Base-by-base conservation (phyloP, 2,797 vertebrate species). In the Paramormyrops hopkinsi region DNA sequence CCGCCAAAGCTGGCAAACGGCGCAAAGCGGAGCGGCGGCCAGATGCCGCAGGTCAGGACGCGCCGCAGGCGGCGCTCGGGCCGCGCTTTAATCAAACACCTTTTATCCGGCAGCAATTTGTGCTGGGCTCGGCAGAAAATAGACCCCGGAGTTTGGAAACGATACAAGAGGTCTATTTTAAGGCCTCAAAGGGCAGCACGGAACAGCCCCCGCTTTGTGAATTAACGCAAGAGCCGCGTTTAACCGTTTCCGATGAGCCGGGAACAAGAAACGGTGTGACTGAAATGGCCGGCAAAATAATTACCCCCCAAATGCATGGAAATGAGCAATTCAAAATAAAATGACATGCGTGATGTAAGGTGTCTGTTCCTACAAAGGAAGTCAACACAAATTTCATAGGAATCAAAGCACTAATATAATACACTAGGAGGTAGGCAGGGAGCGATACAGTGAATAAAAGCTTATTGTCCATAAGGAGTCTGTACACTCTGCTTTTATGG, bases 61-160 rank as follows among this genome's bases (percentile, higher is more conserved):
- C 89, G 59, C 90, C 89, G 79, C 22, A 37, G 90, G 91, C 89
- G 88, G 79, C 87, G 88, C 88, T 90, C 59, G 79, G 89, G 91
- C 53, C 90, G 88, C 90, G 89, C 73, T 89, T 92, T 90, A 91
- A 92, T 92, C 92, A 91, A 91, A 90, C 88, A 90, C 91, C 90
- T 91, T 91, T 90, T 89, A 89, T 87, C 73, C 88, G 87, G 54
- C 90, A 41, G 22, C 14, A 44, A 87, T 76, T 91, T 91, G 79
- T 90, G 59, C 89, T 90, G 79, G 56, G 79, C 84, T 89, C 79
- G 17, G 88, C 50, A 62, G 90, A 90, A 85, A 88, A 86, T 56
- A 84, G 73, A 85, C 89, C 83, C 11, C 12, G 22, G 82, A 53
- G 22, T 82, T 89, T 89, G 65, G 53, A 88, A 88, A 88, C 62